Conservation (phyloP, 1,140 invertebrate genomes). For the Bombus cullumanus region DNA sequence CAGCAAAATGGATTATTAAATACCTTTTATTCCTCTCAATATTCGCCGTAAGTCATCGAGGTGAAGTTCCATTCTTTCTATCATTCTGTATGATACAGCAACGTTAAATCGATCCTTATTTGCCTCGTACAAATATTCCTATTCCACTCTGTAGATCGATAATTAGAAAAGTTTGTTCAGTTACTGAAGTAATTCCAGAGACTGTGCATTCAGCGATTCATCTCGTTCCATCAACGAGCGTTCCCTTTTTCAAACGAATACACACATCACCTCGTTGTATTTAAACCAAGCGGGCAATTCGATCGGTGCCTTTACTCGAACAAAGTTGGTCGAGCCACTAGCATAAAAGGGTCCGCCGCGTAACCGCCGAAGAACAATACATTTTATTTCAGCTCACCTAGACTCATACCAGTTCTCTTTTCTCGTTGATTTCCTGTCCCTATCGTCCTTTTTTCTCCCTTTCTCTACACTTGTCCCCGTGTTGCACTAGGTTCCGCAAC, state of each 20-base stretch:
- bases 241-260: neutral
- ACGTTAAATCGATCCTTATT: neutral
- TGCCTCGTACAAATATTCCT: neutral
- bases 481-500: neutral
- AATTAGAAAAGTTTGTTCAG: neutral
- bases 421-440: no score
- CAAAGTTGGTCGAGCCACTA: neutral
- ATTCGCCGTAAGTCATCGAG: neutral
- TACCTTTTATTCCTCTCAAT: neutral
- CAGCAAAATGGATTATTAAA: neutral
- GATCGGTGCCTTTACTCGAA: neutral
- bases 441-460: neutral
- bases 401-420: neutral
- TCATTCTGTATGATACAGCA: neutral
- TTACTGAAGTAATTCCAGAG: neutral
- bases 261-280: neutral
- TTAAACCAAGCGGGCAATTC: neutral
- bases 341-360: neutral
- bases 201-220: neutral
- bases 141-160: no score
- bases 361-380: conserved; percentile 1
- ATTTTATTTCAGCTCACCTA: neutral
- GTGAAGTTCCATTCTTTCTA: neutral
- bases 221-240: neutral
- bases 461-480: neutral